These are phyloP conservation scores for Syndactyla subalaris DNA, from an alignment of 2,797 vertebrate genomes.

Conservation along the genomic window DNA sequence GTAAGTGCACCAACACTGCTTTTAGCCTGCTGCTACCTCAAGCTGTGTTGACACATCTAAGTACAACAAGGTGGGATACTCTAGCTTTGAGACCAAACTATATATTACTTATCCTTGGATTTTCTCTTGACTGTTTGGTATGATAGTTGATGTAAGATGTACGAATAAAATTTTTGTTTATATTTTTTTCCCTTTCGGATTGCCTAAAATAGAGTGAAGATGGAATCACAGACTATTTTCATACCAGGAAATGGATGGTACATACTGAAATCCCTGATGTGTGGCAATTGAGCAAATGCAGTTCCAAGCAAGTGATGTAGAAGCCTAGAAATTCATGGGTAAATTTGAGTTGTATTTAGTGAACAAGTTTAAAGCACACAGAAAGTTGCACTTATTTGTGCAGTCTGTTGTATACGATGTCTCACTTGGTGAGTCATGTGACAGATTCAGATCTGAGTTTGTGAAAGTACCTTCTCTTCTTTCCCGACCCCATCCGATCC, in stretches of 20 bases:
- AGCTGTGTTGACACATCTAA: not conserved
- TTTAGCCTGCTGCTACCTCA: not conserved
- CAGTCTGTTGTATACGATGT: not conserved
- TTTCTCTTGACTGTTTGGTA: not conserved
- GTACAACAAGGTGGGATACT: not conserved
- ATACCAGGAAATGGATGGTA: not conserved
- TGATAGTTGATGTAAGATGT: not conserved
- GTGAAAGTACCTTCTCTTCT: not conserved
- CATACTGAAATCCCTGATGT: fast-evolving
- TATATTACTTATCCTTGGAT: not conserved
- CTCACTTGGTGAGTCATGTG: not conserved
- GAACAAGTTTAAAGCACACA: not conserved
- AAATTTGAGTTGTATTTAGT: not conserved
- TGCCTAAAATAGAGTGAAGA: not conserved
- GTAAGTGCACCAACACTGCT: not conserved
- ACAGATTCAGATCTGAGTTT: not conserved
- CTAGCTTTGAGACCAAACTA: not conserved
- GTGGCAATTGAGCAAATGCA: not conserved
- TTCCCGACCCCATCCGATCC: not conserved
- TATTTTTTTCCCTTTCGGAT: not conserved
- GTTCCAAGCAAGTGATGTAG: not conserved
- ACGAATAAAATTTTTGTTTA: not conserved
- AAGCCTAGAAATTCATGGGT: not conserved
- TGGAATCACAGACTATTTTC: not conserved
- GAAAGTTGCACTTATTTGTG: not conserved